Conservation (phyloP, 1,140 invertebrate species). For the Microplitis mediator region DNA sequence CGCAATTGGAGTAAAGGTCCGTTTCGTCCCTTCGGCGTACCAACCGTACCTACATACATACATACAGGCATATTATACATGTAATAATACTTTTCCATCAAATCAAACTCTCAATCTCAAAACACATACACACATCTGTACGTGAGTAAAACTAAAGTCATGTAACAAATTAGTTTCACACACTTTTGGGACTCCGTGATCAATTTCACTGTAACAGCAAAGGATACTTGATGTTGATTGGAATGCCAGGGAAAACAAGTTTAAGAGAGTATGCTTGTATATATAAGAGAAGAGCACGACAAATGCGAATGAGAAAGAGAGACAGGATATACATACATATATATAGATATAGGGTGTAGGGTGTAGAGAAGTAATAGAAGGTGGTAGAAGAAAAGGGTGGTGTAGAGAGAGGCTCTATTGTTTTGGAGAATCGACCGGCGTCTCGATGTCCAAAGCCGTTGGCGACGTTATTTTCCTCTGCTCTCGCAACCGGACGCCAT, state of each 20-base stretch:
- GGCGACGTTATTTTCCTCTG: constrained; percentile 14
- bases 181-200: neutral
- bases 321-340: neutral
- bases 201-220: neutral
- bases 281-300: no score
- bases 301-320: neutral
- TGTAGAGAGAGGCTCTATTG: constrained; percentile 10
- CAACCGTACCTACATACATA: constrained; percentile 2
- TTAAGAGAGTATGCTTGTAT: neutral
- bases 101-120: no score
- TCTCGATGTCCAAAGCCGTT: constrained; percentile 20
- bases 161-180: neutral
- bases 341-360: neutral
- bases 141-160: no score
- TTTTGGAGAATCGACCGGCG: constrained; percentile 22
- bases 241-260: neutral
- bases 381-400: neutral
- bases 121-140: no score
- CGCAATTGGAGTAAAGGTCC: constrained; percentile 45
- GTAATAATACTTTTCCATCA: neutral
- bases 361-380: neutral
- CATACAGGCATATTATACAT: neutral
- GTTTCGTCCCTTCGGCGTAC: constrained; percentile 24
- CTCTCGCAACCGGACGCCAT: constrained; percentile 17
- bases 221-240: neutral